A percentile compares a stretch with the other conserved stretches of the same genome.
phyloP scores from a whole-genome alignment of 2,797 vertebrate species.

The Scolopax bukidnonensis region DNA sequence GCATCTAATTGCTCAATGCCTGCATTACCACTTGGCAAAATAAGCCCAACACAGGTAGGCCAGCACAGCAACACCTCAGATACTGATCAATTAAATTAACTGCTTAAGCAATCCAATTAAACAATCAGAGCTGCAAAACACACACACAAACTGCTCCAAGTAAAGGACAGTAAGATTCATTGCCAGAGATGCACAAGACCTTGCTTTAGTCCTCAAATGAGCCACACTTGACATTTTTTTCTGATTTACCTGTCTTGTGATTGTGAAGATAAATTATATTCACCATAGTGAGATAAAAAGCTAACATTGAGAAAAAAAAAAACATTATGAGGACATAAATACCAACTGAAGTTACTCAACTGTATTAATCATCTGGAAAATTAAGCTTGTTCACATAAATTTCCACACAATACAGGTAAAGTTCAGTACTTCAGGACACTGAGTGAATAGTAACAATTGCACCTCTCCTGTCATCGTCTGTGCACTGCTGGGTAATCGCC shows the following conservation, averaged over 20 bases:
- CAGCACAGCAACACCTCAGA: not conserved
- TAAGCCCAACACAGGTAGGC: too few species aligned
- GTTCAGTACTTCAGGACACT: rapidly evolving
- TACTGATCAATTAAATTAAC: rapidly evolving
- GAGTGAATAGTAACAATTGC: rapidly evolving
- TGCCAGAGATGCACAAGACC: rapidly evolving
- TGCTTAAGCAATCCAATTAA: not conserved
- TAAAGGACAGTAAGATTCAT: not conserved
- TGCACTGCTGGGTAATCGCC: not conserved
- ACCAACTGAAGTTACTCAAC: not conserved
- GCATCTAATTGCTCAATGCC: not conserved
- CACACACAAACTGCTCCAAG: not conserved
- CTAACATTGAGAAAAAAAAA: not conserved
- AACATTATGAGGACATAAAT: rapidly evolving
- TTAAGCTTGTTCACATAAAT: not conserved
- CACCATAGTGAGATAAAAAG: not conserved
- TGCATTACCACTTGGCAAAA: not conserved
- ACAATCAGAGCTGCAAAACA: not conserved
- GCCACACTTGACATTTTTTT: not conserved
- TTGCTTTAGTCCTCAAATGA: not conserved
- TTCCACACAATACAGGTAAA: not conserved
- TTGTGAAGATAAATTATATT: not conserved
- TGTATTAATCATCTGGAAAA: not conserved
- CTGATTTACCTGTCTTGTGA: not conserved
- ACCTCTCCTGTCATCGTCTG: not conserved